Conservation (phyloP, 2,888 invertebrate species). For the Julus scandinavius region DNA sequence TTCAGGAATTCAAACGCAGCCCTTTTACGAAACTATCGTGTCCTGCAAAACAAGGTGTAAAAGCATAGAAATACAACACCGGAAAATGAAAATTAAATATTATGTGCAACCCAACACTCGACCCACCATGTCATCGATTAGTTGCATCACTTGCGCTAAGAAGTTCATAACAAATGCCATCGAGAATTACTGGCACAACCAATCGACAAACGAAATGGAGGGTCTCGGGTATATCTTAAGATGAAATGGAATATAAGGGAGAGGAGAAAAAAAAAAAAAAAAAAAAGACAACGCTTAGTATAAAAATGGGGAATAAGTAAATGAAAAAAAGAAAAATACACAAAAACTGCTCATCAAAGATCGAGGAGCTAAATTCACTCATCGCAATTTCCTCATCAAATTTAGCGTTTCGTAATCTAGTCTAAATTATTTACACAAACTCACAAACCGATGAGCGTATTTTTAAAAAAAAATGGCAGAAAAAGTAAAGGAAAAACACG, state of each 20-base stretch:
- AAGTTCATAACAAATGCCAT: background rate
- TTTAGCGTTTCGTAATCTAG: background rate
- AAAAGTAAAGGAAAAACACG: background rate
- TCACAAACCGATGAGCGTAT: background rate
- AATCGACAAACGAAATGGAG: background rate
- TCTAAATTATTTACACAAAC: slow-evolving; percentile 16
- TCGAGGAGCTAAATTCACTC: background rate
- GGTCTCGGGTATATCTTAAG: background rate
- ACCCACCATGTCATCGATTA: background rate
- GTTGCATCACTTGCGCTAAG: background rate
- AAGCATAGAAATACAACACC: background rate
- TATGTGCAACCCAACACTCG: background rate
- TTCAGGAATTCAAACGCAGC: background rate
- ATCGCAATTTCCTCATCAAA: background rate
- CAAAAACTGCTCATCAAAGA: background rate
- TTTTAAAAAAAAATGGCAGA: background rate
- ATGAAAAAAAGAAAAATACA: background rate
- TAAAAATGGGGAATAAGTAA: background rate
- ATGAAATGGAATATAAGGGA: background rate
- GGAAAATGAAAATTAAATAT: background rate
- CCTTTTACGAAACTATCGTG: background rate
- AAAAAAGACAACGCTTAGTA: background rate
- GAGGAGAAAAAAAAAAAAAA: background rate
- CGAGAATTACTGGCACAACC: background rate
- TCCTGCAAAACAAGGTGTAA: too few relatives aligned